These are phyloP conservation scores for Rhyzopertha dominica DNA, from an alignment of 1,140 invertebrate species.

Conservation along the genomic window DNA sequence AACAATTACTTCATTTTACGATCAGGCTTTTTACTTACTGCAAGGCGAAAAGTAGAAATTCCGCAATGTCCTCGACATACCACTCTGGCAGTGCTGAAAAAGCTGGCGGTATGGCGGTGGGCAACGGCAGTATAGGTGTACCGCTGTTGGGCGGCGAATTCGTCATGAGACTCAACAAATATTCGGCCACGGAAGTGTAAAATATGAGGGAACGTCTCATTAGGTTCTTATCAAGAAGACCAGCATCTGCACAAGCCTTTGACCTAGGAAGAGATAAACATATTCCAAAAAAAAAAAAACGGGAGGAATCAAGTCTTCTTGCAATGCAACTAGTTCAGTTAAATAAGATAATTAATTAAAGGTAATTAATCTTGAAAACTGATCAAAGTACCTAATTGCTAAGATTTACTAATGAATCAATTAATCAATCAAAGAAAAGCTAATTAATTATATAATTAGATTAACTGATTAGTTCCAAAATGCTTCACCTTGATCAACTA, in stretches of 20 bases:
- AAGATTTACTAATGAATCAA: too few species aligned
- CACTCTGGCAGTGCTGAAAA: constrained; percentile 92
- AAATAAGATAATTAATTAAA: too few species aligned
- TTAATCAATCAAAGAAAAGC: too few species aligned
- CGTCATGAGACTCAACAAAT: constrained; percentile 63
- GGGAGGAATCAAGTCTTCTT: too few species aligned
- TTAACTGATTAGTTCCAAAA: too few species aligned
- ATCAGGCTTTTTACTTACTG: constrained; percentile 65
- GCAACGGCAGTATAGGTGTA: constrained; percentile 48
- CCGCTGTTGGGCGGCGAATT: constrained; percentile 41
- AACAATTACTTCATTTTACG: constrained; percentile 1
- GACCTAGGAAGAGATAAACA: constrained; percentile 50
- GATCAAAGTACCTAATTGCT: too few species aligned
- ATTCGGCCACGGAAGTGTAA: constrained; percentile 79
- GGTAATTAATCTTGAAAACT: too few species aligned
- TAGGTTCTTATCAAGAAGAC: constrained; percentile 74
- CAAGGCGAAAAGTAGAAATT: constrained; percentile 87
- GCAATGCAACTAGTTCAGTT: too few species aligned
- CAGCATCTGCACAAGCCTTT: constrained; percentile 85
- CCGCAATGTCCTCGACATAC: constrained; percentile 94
- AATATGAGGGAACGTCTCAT: constrained; percentile 77
- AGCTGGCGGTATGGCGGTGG: constrained; percentile 57
- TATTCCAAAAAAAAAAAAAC: too few species aligned
- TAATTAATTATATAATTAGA: too few species aligned
- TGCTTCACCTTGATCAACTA: too few species aligned